Evolutionary conservation across 2,888 invertebrate species (phyloP).

Genomic region (Poecilus cupreus): DNA sequence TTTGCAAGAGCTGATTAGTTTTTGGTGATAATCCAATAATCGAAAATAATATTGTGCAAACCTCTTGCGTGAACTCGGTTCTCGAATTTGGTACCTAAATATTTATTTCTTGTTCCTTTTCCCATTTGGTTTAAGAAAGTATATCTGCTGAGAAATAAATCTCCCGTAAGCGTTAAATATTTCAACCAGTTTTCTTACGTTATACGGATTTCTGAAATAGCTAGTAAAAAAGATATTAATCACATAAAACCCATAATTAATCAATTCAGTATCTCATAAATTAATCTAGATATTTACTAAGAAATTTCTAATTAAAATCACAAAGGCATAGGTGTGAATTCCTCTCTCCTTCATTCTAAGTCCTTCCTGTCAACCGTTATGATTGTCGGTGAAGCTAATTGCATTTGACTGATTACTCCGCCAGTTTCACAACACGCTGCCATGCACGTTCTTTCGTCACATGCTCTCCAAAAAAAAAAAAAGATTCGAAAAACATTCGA

Average conservation of each 20-base stretch:
- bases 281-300: neutral
- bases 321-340: neutral
- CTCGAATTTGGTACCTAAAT: too few relatives aligned
- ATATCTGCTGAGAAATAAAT: too few relatives aligned
- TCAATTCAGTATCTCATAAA: neutral
- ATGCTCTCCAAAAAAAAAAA: neutral
- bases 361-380: neutral
- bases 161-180: too few relatives aligned
- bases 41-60: too few relatives aligned
- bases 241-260: neutral
- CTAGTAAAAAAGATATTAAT: too few relatives aligned
- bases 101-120: too few relatives aligned
- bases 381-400: slow-evolving; percentile 22
- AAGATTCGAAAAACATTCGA: slow-evolving; percentile 6
- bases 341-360: neutral
- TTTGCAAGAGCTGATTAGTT: too few relatives aligned
- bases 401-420: slow-evolving; percentile 22
- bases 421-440: slow-evolving; percentile 13
- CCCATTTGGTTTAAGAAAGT: too few relatives aligned
- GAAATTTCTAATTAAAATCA: slow-evolving; percentile 4
- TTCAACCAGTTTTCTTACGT: too few relatives aligned
- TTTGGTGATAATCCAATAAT: too few relatives aligned
- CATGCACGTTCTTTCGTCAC: slow-evolving; percentile 9
- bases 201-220: too few relatives aligned
- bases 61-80: too few relatives aligned